Evolutionary conservation across 2,113 vertebrate species (phyloP).

Genomic region (Megaptera novaeangliae): DNA sequence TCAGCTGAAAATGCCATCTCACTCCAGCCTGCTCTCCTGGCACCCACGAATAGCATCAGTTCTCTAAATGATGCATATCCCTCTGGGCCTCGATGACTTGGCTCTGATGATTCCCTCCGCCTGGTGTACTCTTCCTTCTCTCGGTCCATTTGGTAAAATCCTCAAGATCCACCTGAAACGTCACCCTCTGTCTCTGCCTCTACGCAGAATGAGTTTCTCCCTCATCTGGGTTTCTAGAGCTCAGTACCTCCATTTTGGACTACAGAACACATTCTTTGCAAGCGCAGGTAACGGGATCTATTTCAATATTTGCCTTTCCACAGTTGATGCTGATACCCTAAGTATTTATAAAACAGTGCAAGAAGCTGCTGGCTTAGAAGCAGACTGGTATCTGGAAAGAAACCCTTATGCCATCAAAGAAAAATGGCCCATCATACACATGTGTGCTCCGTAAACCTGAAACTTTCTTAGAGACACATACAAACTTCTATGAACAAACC

Average conservation of each 20-base stretch:
- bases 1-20: neutral
- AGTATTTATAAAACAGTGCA: neutral
- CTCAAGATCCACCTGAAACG: neutral
- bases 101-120: neutral
- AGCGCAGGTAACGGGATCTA: fast-evolving
- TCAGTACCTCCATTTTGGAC: neutral
- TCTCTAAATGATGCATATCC: neutral
- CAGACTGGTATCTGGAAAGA: neutral
- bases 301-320: neutral
- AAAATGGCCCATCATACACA: neutral
- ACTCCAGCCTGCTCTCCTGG: neutral
- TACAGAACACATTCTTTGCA: neutral
- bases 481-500: neutral
- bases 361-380: neutral
- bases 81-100: neutral
- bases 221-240: neutral
- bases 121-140: neutral
- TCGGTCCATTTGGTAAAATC: neutral
- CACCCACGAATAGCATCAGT: neutral
- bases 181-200: neutral
- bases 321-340: neutral
- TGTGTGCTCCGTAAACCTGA: neutral
- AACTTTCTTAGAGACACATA: neutral
- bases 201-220: neutral
- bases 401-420: neutral